Evolutionary conservation across 2,888 invertebrate species (phyloP).

Genomic region (Seira musarum): DNA sequence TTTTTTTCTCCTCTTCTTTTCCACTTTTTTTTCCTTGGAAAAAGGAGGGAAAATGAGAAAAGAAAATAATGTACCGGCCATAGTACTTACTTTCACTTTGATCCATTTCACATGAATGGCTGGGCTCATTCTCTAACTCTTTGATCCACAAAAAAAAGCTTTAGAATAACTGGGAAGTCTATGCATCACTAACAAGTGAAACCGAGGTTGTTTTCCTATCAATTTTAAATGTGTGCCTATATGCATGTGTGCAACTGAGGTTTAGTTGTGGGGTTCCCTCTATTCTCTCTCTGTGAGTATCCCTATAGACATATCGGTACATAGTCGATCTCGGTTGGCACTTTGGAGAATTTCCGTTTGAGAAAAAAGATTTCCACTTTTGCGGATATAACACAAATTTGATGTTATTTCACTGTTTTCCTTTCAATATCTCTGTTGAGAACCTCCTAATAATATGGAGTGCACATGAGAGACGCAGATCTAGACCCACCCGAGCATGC

Average conservation of each 20-base stretch:
- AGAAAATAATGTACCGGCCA: conserved; percentile 23
- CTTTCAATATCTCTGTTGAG: conserved; percentile 32
- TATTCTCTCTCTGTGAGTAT: no score
- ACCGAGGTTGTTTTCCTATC: conserved; percentile 20
- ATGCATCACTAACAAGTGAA: conserved; percentile 13
- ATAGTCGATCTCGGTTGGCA: no score
- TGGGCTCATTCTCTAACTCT: conserved; percentile 36
- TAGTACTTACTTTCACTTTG: conserved; percentile 41
- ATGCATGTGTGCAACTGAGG: conserved; percentile 8
- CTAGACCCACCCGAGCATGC: no score
- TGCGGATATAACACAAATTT: no score
- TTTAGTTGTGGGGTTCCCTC: no score
- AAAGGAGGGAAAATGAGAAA: not conserved
- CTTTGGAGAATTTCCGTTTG: no score
- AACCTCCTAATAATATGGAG: conserved; percentile 30
- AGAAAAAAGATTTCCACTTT: no score
- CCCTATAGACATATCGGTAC: no score
- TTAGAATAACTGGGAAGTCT: conserved; percentile 4
- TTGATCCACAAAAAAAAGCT: conserved; percentile 35
- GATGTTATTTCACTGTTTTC: no score
- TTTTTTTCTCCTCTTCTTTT: no score
- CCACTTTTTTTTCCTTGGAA: no score
- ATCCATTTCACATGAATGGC: conserved; percentile 44
- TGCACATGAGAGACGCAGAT: conserved; percentile 17
- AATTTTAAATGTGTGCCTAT: not conserved